Percentiles rank a stretch among this genome's conserved stretches.
Conservation (phyloP, 1,140 invertebrate species). For the Teleopsis dalmanni region DNA sequence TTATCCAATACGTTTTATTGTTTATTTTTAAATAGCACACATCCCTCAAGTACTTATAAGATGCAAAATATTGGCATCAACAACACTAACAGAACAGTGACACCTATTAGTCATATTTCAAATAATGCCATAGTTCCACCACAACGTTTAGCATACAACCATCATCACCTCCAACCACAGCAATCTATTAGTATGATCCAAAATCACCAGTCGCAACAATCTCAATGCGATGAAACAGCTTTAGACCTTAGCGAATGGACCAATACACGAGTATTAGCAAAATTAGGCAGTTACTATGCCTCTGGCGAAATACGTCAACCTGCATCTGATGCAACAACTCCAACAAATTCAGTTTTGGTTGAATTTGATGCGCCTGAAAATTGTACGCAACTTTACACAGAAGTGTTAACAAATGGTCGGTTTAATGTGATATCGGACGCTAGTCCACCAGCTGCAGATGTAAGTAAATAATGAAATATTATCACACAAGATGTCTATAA, state of each 20-base stretch:
- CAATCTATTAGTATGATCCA: constrained; percentile 26
- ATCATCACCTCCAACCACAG: constrained; percentile 14
- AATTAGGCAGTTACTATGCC: constrained; percentile 70
- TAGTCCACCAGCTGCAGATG: constrained; percentile 65
- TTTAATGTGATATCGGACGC: constrained; percentile 89
- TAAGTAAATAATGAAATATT: too few relatives aligned
- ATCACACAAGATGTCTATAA: background rate
- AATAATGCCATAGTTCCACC: constrained; percentile 21
- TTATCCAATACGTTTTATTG: too few relatives aligned
- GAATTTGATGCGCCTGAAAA: constrained; percentile 62
- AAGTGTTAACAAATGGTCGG: constrained; percentile 67
- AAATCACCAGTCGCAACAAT: constrained; percentile 22
- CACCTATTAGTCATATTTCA: constrained; percentile 13
- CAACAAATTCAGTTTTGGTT: constrained; percentile 59
- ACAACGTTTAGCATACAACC: constrained; percentile 19
- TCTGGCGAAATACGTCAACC: constrained; percentile 64
- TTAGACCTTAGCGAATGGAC: constrained; percentile 87
- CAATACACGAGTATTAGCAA: constrained; percentile 82
- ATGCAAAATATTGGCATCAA: constrained; percentile 8
- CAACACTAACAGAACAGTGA: constrained; percentile 1
- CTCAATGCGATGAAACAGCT: constrained; percentile 21
- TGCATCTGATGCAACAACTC: constrained; percentile 46
- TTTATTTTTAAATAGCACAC: constrained; percentile 1
- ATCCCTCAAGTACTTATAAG: constrained; percentile 10
- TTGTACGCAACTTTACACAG: constrained; percentile 51